Conservation (phyloP, 2,888 invertebrate species). For the Lepas anatifera region DNA sequence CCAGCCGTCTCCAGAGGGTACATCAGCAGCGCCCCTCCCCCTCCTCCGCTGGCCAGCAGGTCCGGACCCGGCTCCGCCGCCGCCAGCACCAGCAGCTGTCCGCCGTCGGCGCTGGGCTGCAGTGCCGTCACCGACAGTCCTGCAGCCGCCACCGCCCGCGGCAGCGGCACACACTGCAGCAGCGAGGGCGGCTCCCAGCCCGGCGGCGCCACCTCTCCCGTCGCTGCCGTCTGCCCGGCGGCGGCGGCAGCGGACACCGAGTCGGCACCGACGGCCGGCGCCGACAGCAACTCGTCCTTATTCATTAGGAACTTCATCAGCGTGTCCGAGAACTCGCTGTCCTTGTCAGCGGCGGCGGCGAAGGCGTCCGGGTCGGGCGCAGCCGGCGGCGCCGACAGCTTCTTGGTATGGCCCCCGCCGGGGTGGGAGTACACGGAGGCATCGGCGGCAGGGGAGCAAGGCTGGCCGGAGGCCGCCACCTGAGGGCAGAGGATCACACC, state of each 20-base stretch:
- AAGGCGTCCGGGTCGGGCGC: not conserved
- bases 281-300: not conserved
- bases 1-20: constrained; percentile 44
- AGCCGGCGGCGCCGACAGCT: not conserved
- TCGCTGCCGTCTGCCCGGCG: not conserved
- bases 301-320: constrained; percentile 3
- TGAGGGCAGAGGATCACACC: not conserved
- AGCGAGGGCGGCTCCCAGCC: not conserved
- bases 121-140: constrained; percentile 49
- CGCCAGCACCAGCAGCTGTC: constrained; percentile 44
- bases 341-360: not conserved
- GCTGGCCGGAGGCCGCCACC: not conserved
- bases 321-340: constrained; percentile 1
- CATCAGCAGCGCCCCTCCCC: constrained; percentile 37
- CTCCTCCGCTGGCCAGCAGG: not conserved
- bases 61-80: constrained; percentile 26
- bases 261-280: not conserved
- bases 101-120: constrained; percentile 53
- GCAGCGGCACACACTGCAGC: constrained; percentile 46
- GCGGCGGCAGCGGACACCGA: not conserved
- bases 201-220: not conserved
- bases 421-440: not conserved
- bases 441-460: not conserved
- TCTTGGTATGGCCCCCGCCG: constrained; percentile 4
- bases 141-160: constrained; percentile 36